Base-by-base conservation (phyloP, 2,888 invertebrate genomes). In the Campoplex capitator region DNA sequence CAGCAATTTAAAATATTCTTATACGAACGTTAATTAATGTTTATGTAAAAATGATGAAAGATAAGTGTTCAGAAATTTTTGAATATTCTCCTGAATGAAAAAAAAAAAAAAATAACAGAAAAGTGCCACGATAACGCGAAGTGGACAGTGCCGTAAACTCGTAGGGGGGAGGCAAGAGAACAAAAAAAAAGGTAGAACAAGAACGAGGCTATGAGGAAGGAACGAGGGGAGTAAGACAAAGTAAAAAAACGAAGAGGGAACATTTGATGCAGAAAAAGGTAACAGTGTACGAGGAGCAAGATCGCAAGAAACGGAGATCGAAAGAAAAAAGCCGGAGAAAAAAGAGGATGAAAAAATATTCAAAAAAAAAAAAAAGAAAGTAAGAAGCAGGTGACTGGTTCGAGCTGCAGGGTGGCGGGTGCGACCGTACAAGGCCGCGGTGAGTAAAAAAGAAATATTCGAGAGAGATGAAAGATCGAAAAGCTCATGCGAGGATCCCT, bases 391-490 rank as follows among this genome's bases (percentile, higher is more conserved):
- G 86, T 89, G 91, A 89, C 90, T 90, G 88, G 89, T 88, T 88
- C 90, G 89, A 90, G 92, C 91, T 90, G 85, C 88, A 85, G 90
- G 90, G 90, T 91, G 91, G 92, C 90, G 91, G 90, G 91, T 85
- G 84, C 86, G 90, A 89, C 92, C 93, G 93, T 93, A 93, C 93
- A 93, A 93, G 93, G 93, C 91, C 92, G 92, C 91, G 88, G 89
- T 90, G 85, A 87, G 70, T 45, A 85, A 71, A 74, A 38, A 67
- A 81, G 71, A 73, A 74, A 85, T 38, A 67, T 28, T 73, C 8
- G 45, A 75, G 67, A 75, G 58, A 62, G 70, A 70, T 56, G 28
- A 42, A 74, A 89, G 90, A 90, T 89, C 74, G 77, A 77, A 81
- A 84, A 84, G 80, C 73, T 77, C 77, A 51, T 85, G 84, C 83